Evolutionary conservation across 2,888 invertebrate genomes (phyloP), one percentile per base, ranked within the genome.

Genomic region (Agonopterix arenella): DNA sequence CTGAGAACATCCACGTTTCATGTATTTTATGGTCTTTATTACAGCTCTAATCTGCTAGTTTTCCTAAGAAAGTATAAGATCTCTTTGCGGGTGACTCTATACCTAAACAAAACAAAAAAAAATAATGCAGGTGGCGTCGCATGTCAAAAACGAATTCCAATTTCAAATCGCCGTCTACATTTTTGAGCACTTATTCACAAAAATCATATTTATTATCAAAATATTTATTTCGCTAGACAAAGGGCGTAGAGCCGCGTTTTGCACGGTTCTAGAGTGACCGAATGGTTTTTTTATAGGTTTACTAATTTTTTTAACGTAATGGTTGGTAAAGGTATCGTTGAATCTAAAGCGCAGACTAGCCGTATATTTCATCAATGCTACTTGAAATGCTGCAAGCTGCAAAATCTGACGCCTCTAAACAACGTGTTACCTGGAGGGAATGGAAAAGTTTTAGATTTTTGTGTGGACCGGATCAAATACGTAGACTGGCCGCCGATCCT

Each of bases 401-500:
- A 89, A 66, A 89, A 90, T 57, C 57, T 90, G 49, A 82, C 83
- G 36, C 85, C 89, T 2, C 52, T 89, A 41, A 80, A 67, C 53
- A 76, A 65, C 59, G 80, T 86, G n/a, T 61, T 84, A 37, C 83
- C 88, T 1, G 72, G 80, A n/a, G 77, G 79, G 44, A 86, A 86
- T 50, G 90, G 89, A 11, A 86, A 91, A 46, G 76, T 84, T 42
- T 64, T 94, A 54, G 95, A 95, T 60, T 93, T 96, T 62, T 91
- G 91, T 57, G 94, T 93, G 47, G 95, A 96, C 68, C 91, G 95
- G 57, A 90, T 96, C 47, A 93, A 93, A 64, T 92, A 93, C 54
- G 92, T 90, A 54, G 95, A 96, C 58, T 96, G 95, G 95, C 88
- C 91, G 36, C 93, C 95, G 1, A 92, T 96, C 46, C 78, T 94